Base-by-base conservation (phyloP, 1,140 invertebrate species). In the Globodera rostochiensis region DNA sequence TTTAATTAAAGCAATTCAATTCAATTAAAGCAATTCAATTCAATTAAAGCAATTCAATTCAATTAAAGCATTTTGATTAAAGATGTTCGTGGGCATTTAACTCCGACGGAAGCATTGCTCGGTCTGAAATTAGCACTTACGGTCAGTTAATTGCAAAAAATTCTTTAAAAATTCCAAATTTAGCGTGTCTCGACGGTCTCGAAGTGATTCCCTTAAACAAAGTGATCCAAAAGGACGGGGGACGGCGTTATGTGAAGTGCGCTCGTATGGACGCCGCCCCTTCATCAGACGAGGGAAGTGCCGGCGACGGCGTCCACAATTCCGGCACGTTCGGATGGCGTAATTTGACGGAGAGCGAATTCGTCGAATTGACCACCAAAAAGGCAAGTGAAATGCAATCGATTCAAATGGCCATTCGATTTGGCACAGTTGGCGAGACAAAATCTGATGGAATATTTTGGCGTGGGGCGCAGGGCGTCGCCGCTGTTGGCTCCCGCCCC, bases 131-230 rank as follows among this genome's bases (percentile, higher is more conserved):
- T 46, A 66, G 46, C 64, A 15, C 81, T 74, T 82, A 50, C 74
- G 81, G 81, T 82, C 78, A 9, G 7, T 53, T n/a, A 73, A 46
- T n/a, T n/a, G 49, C 49, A 9, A 49, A 47, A 75, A 67, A 46
- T 50, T 75, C 45, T 49, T 53, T 6, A 4, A 19, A 73, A 53
- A 73, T 79, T 71, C 7, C 57, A 70, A 70, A 46, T 82, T 80
- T 79, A 83, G 82, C 82, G 13, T 83, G 82, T 64, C 5, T 83
- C 25, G 81, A 83, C 45, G 82, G 82, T n/a, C 3, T 4, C 21
- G 82, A 83, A 36, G 53, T 50, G n/a, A 50, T 83, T 15, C 82
- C 82, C 4, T 36, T 83, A 15, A 83, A 83, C 64, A 83, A 84
- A 84, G 70, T 83, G 49, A 11, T 83, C 21, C 82, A 84, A 67